Conservation (phyloP, 2,888 invertebrate species). For the Ectemnius cavifrons region DNA sequence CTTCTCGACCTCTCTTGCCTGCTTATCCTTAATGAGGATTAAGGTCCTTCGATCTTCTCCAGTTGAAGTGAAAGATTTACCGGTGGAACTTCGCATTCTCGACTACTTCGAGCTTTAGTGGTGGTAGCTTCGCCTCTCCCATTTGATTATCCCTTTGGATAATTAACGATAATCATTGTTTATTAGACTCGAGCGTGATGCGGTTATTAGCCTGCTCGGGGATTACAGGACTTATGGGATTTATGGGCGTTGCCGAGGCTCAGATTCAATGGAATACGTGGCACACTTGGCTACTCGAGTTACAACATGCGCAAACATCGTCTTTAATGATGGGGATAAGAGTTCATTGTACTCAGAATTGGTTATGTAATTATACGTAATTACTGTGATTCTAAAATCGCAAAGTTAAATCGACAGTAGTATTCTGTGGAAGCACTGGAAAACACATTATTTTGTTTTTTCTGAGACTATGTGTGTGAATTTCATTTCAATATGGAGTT, state of each 20-base stretch:
- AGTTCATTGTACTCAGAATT: no score
- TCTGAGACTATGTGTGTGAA: no score
- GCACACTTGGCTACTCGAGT: background rate
- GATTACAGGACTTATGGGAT: constrained; percentile 2
- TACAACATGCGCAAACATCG: no score
- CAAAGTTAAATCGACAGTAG: no score
- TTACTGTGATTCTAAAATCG: no score
- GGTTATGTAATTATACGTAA: no score
- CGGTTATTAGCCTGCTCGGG: background rate
- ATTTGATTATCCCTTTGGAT: background rate
- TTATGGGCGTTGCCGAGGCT: background rate
- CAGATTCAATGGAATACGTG: background rate
- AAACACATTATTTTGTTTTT: no score
- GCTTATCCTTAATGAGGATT: constrained; percentile 54
- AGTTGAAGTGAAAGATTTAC: background rate
- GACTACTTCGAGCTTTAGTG: background rate
- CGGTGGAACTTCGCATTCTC: background rate
- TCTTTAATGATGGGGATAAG: no score
- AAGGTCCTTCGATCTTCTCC: constrained; percentile 51
- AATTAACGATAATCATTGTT: constrained; percentile 3
- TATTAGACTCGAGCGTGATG: constrained; percentile 1
- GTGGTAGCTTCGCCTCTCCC: background rate
- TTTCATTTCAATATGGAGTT: no score
- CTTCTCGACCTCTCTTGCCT: constrained; percentile 15
- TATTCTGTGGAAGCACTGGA: no score